These are phyloP conservation scores for Gerris buenoi DNA, from an alignment of 1,140 invertebrate species.

Conservation along the genomic window DNA sequence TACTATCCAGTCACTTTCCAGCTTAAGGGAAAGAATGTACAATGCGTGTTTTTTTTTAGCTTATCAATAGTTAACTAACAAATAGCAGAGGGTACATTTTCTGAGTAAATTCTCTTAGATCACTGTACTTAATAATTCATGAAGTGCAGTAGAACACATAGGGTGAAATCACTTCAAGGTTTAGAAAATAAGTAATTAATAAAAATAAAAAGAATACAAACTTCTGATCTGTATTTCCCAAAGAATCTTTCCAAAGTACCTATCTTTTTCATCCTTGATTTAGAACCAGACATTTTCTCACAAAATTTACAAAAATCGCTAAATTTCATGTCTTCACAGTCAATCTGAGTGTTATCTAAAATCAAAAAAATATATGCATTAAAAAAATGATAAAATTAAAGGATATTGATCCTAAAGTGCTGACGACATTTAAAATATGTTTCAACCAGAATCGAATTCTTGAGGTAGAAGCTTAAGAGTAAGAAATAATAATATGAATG, in stretches of 20 bases:
- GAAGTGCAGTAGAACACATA: background rate
- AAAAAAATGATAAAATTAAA: too few species aligned
- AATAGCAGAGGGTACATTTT: background rate
- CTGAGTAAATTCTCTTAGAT: background rate
- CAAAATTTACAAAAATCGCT: slow-evolving; percentile 32
- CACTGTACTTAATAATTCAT: background rate
- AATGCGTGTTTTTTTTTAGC: background rate
- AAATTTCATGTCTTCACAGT: slow-evolving; percentile 30
- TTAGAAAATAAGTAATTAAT: background rate
- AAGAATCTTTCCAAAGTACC: slow-evolving; percentile 38
- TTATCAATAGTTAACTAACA: background rate
- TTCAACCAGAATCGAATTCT: too few species aligned
- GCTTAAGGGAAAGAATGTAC: background rate
- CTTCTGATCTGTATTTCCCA: slow-evolving; percentile 30
- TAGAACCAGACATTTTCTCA: slow-evolving; percentile 36
- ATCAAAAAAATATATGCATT: too few species aligned
- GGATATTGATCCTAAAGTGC: too few species aligned
- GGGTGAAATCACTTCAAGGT: background rate
- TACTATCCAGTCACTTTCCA: too few species aligned
- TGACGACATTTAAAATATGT: too few species aligned
- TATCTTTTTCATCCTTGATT: slow-evolving; percentile 32
- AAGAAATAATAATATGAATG: too few species aligned
- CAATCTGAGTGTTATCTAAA: background rate
- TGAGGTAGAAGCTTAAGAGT: too few species aligned
- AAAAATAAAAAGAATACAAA: slow-evolving; percentile 7